These are phyloP conservation scores for Margarornis squamiger DNA, from an alignment of 2,797 vertebrate genomes.

Conservation along the genomic window DNA sequence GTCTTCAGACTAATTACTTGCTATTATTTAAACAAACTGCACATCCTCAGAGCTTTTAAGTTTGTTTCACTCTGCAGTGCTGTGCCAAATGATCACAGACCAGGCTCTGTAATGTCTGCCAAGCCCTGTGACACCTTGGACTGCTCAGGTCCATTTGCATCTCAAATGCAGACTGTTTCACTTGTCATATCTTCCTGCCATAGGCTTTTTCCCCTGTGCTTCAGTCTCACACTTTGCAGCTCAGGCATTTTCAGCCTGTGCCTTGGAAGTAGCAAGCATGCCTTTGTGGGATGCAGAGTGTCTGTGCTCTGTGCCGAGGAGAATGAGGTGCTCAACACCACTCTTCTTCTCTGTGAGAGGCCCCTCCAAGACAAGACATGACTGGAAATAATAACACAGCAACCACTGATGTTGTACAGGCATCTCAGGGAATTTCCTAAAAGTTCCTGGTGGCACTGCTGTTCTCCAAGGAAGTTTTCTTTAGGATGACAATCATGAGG, in stretches of 20 bases:
- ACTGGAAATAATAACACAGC: background rate
- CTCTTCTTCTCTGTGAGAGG: background rate
- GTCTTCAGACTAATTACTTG: conserved; percentile 82
- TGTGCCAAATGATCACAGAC: background rate
- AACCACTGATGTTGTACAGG: background rate
- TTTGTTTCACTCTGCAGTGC: conserved; percentile 57
- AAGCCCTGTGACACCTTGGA: background rate
- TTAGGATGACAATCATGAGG: background rate
- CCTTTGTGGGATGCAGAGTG: background rate
- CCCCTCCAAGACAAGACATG: background rate
- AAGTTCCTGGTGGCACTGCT: background rate
- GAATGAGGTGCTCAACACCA: background rate
- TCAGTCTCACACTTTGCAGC: background rate
- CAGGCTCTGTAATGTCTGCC: background rate
- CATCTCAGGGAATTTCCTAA: background rate
- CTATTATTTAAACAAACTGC: conserved; percentile 82
- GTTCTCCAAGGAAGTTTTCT: background rate
- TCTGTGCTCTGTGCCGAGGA: background rate
- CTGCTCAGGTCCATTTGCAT: conserved; percentile 1
- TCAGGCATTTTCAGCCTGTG: background rate
- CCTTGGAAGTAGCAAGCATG: background rate
- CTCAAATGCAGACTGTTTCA: background rate
- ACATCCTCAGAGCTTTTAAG: conserved; percentile 73
- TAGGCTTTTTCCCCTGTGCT: background rate
- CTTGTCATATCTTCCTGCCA: background rate